Evolutionary conservation across 2,797 vertebrate genomes (phyloP), one percentile per base, ranked within the genome.

Genomic region (Anomalospiza imberbis): DNA sequence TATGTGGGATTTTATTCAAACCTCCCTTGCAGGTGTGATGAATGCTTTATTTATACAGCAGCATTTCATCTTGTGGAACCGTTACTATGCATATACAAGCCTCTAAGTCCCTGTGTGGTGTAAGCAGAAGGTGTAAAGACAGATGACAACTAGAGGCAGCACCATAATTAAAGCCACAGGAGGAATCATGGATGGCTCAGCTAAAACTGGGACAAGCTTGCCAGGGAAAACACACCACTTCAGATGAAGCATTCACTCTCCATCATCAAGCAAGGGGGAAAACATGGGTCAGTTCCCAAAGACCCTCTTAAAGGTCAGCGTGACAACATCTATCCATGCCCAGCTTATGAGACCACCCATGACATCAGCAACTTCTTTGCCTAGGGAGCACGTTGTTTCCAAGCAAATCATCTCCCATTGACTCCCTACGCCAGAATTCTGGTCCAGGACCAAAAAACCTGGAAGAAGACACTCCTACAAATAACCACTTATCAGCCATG

Each of bases 11-110:
- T 93, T 92, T 83, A 86, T 63, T 89, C 78, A 40, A 85, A 44
- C 62, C 81, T 61, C 78, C 51, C 78, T 89, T 92, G 74, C 88
- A 90, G 93, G 88, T 94, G 80, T 95, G 94, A 93, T 95, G 80
- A 88, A 95, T 90, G 87, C 82, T 83, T 80, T 88, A 84, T 91
- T 95, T 88, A 88, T 54, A 83, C 58, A 89, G 84, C 87, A 88
- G 45, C 81, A 60, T 55, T 92, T 93, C 70, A 58, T 63, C 85
- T 85, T 1, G 0, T 58, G 67, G 72, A 88, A 71, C 72, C 1
- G 47, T 58, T 91, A 75, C 90, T 73, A 57, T 51, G 86, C 81
- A 73, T 26, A 53, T 13, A 73, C 6, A 76, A 83, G 74, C 53
- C 74, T 73, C 65, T 17, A 48, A 68, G 65, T 81, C 55, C 21